Evolutionary conservation across 2,113 vertebrate species (phyloP).

Genomic region (Hypomesus transpacificus): DNA sequence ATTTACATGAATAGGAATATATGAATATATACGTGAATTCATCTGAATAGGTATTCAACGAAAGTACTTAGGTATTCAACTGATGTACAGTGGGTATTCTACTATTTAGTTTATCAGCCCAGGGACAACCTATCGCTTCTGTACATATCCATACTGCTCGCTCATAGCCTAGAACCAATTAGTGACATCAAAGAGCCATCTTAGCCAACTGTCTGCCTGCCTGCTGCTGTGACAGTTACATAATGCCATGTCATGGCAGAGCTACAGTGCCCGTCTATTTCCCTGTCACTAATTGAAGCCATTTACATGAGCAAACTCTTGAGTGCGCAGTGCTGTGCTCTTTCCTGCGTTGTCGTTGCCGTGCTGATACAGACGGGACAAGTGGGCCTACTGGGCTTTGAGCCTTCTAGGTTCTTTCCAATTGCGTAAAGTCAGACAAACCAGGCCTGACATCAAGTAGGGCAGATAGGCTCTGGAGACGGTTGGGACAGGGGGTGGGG

Average conservation of each 20-base stretch:
- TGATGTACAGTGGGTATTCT: no score
- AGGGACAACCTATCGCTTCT: no score
- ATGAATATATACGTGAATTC: no score
- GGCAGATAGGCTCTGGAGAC: conserved; percentile 30
- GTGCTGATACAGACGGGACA: conserved; percentile 21
- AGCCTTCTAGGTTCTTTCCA: conserved; percentile 10
- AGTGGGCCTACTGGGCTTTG: conserved; percentile 1
- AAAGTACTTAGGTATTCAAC: no score
- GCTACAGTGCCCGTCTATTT: background rate
- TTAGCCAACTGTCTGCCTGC: background rate
- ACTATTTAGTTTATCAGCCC: no score
- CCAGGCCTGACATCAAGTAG: conserved; percentile 25
- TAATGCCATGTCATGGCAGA: conserved; percentile 5
- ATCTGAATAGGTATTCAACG: no score
- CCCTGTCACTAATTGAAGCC: background rate
- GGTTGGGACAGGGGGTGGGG: no score
- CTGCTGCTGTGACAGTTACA: conserved; percentile 8
- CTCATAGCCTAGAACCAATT: background rate
- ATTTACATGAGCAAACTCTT: conserved; percentile 14
- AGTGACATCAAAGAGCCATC: background rate
- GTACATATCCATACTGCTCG: background rate
- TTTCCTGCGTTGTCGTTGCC: no score
- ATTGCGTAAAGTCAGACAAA: conserved; percentile 34
- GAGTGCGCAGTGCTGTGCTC: conserved; percentile 5
- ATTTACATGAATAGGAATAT: no score